phyloP scores from a whole-genome alignment of 2,113 vertebrate genomes.

The Sialia sialis region DNA sequence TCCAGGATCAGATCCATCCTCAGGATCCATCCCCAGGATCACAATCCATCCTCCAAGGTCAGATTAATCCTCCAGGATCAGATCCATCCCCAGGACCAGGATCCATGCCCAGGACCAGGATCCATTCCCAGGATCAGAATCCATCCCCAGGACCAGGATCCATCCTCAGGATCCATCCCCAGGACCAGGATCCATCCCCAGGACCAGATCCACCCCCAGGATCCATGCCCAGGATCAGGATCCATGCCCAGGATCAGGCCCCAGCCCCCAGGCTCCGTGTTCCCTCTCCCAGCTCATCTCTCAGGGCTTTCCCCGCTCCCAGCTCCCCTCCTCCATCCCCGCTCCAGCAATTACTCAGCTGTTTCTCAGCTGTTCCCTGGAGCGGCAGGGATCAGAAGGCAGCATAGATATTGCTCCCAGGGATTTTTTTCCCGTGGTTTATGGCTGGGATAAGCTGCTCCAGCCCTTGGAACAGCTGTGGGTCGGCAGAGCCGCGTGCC shows the following conservation, averaged over 20 bases:
- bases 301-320: not conserved
- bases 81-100: not conserved
- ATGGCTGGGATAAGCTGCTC: not conserved
- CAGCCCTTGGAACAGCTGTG: constrained; percentile 35
- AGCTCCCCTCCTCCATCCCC: not conserved
- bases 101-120: not conserved
- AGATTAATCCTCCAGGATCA: not conserved
- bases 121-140: too few relatives aligned
- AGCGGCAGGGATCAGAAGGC: not conserved
- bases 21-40: too few relatives aligned
- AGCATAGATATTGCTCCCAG: not conserved
- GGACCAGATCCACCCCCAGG: too few relatives aligned
- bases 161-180: too few relatives aligned
- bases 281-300: not conserved
- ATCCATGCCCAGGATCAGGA: too few relatives aligned
- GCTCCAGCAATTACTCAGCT: constrained; percentile 38
- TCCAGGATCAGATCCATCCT: too few relatives aligned
- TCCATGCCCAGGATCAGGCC: too few relatives aligned
- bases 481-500: not conserved
- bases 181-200: too few relatives aligned
- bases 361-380: constrained; percentile 51
- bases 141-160: too few relatives aligned
- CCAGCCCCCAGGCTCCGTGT: too few relatives aligned
- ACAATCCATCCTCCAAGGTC: too few relatives aligned
- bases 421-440: not conserved